Percentiles rank a stretch among this genome's conserved stretches.
Conservation (phyloP, 2,888 invertebrate species). For the Linyphia triangularis region DNA sequence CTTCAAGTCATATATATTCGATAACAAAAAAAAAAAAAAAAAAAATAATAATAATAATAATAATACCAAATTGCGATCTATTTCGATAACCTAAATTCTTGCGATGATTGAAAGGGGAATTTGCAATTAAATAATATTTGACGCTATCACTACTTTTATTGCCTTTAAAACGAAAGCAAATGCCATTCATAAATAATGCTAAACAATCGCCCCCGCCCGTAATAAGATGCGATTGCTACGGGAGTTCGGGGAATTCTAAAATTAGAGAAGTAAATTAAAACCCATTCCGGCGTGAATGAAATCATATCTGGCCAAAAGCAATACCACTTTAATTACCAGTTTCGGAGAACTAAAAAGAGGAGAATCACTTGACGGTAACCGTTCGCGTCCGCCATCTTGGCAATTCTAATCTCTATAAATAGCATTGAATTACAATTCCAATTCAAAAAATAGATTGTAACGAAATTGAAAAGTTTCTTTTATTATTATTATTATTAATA, state of each 20-base stretch:
- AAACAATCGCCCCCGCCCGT: neutral
- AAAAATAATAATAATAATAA: too few species aligned
- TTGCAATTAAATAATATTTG: neutral
- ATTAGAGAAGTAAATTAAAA: conserved; percentile 4
- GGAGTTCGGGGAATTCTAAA: neutral
- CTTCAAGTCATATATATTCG: neutral
- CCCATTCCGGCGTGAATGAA: neutral
- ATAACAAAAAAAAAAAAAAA: neutral
- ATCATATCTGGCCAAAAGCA: neutral
- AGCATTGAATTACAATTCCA: neutral
- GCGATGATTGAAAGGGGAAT: neutral
- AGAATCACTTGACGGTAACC: neutral
- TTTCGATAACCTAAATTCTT: neutral
- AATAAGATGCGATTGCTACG: neutral
- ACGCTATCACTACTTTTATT: neutral
- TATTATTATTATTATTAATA: too few species aligned
- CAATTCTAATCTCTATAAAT: neutral
- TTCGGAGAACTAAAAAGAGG: neutral
- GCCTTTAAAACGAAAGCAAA: neutral
- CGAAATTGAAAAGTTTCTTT: neutral
- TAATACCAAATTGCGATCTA: neutral
- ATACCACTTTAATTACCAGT: conserved; percentile 9
- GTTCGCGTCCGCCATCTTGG: neutral
- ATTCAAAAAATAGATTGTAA: neutral
- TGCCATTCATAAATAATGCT: neutral